Percentiles rank a stretch among this genome's conserved stretches.
Evolutionary conservation across 2,113 vertebrate species (phyloP).

Genomic region (Phrynosoma blainvillii): DNA sequence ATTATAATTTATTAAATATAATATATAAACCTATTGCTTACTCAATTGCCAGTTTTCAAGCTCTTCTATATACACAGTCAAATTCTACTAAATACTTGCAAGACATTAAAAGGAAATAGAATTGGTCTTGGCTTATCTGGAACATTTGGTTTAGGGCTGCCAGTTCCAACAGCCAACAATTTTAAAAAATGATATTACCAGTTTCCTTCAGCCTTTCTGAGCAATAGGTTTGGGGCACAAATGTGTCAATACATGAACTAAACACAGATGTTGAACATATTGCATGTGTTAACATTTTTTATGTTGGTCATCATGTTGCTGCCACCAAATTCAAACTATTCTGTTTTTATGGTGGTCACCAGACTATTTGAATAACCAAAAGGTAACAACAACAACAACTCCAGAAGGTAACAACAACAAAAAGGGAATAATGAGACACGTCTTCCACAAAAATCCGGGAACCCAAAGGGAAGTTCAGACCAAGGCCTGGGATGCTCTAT

Average conservation of each 20-base stretch:
- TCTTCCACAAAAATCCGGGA: too few species aligned
- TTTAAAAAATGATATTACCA: background rate
- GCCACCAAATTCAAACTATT: background rate
- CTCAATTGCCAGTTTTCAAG: background rate
- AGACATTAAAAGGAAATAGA: background rate
- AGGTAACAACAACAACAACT: too few species aligned
- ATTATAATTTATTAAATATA: constrained; percentile 25
- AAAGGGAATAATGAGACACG: too few species aligned
- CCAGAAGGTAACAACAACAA: too few species aligned
- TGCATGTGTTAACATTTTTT: background rate
- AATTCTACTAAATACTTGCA: background rate
- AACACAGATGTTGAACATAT: background rate
- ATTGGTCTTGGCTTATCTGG: background rate
- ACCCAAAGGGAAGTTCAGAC: too few species aligned
- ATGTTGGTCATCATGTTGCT: background rate
- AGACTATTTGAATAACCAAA: too few species aligned
- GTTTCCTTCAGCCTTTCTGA: background rate
- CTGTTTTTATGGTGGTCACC: background rate
- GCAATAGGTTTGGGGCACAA: background rate
- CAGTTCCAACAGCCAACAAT: background rate
- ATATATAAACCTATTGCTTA: background rate
- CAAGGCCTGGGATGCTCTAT: too few species aligned
- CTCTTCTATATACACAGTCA: background rate
- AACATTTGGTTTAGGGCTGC: background rate
- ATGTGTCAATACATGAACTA: background rate